Base-by-base conservation (phyloP, 2,797 vertebrate genomes). In the Thalassophryne amazonica region DNA sequence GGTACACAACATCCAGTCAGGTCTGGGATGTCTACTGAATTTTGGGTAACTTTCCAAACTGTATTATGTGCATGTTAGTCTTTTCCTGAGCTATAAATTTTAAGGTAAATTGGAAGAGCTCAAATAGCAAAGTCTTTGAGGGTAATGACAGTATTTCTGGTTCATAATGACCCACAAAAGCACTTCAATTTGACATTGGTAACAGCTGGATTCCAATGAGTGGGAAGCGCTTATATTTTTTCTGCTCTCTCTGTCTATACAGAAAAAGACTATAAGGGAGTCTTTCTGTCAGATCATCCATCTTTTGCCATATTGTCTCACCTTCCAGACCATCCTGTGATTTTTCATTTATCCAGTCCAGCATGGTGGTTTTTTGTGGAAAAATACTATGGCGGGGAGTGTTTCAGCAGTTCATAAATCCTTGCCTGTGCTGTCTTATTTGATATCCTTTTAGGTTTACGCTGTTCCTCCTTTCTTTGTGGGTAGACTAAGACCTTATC, bases 341-440 rank as follows among this genome's bases (percentile, higher is more conserved):
- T 82, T 78, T 78, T 67, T 79, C 79, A 78, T 80, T 75, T 47
- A 50, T 69, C 60, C 58, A 29, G 49, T 67, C 35, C 55, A 34
- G 34, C 45, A 45, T 17, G 46, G 40, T 55, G 33, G 12, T 51
- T 57, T 20, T 47, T 34, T 23, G 32, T 33, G 5, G 54, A 68
- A 66, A 70, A 60, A 68, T 56, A 58, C 45, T 69, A 46, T 48
- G 59, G 50, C 22, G 43, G 52, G 33, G 70, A 78, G 66, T 19
- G 30, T 80, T 83, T 89, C 74, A 73, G 60, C 76, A 79, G 73
- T 69, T 75, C 84, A 89, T 85, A 88, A 86, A 87, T 89, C 76
- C 51, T 59, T 36, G 41, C 51, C 70, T 57, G 45, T 69, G 55
- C 69, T 75, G 64, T 82, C 73, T 77, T 62, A 61, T 87, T 81